Base-by-base conservation (phyloP, 2,888 invertebrate species). In the Anagyrus pseudococci region DNA sequence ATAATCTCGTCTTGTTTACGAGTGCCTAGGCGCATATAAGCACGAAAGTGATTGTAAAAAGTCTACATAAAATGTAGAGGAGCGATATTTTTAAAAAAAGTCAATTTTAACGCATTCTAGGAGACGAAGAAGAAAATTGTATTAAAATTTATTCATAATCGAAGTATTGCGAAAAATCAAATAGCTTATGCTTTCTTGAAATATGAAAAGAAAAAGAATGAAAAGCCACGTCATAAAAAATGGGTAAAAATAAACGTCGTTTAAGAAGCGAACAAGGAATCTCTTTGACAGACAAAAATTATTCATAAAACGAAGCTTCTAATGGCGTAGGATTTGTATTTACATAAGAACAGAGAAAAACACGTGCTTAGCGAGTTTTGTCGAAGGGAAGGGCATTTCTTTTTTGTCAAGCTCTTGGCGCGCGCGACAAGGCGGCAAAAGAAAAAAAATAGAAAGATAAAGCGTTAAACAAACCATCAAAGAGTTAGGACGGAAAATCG, bases 301-400 rank as follows among this genome's bases (percentile, higher is more conserved):
- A 53, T 58, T 57, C 62, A 58, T 53, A 57, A 62, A 57, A 53
- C 43, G 10, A 20, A 58, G n/a, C 57, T 50, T 50, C 56, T 62
- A 58, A 57, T 62, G 43, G 41, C 20, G 58, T 62, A 57, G 52
- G 41, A 62, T 46, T 55, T 53, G 29, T 43, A 43, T 62, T 58
- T 62, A 48, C 53, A 48, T 53, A 58, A 62, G 44, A 37, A 22
- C 22, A 58, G 41, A 58, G 37, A 33, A 0, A 29, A 13, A 33
- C 15, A 19, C 29, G 6, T 20, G n/a, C 29, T 29, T 19, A n/a
- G n/a, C n/a, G n/a, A n/a, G n/a, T n/a, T 47, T 40, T 55, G 20
- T 17, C 25, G 19, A 8, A 50, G 23, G 10, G 40, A 23, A 44
- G 25, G 44, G 10, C n/a, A n/a, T 33, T 48, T 55, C 22, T n/a